A percentile compares a stretch with the other conserved stretches of the same genome.
These are phyloP conservation scores for Aplodontia rufa DNA, from an alignment of 2,113 vertebrate species.

Conservation along the genomic window DNA sequence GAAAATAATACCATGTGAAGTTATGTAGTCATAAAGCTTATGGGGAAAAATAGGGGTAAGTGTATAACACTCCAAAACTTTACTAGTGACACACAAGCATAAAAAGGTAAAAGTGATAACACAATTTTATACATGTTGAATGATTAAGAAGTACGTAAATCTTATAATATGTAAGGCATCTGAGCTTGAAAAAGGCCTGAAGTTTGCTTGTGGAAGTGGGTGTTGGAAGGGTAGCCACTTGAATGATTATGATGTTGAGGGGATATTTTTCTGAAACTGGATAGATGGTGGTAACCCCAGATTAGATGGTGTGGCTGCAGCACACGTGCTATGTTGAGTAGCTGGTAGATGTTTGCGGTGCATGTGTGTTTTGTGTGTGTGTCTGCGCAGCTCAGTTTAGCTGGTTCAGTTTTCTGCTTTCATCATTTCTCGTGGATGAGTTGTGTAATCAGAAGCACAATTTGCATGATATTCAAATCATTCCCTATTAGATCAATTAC, in stretches of 20 bases:
- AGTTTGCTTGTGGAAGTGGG: background rate
- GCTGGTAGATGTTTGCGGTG: background rate
- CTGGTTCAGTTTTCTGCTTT: background rate
- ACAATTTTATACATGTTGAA: background rate
- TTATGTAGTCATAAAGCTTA: background rate
- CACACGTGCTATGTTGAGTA: no score
- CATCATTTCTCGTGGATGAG: background rate
- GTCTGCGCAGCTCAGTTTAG: background rate
- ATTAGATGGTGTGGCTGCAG: background rate
- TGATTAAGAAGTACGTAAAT: background rate
- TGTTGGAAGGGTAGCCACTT: background rate
- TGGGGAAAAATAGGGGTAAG: background rate
- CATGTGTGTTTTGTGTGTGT: background rate
- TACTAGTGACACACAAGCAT: background rate
- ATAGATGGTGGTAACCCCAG: background rate
- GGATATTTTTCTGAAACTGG: background rate
- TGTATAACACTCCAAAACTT: background rate
- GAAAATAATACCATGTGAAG: background rate
- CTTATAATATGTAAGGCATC: background rate
- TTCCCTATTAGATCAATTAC: background rate
- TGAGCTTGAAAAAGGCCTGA: background rate
- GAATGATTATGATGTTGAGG: background rate
- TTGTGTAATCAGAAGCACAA: background rate
- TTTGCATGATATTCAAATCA: background rate
- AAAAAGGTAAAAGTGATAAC: background rate